phyloP scores from a whole-genome alignment of 2,113 vertebrate species.

The Sciurus niger region DNA sequence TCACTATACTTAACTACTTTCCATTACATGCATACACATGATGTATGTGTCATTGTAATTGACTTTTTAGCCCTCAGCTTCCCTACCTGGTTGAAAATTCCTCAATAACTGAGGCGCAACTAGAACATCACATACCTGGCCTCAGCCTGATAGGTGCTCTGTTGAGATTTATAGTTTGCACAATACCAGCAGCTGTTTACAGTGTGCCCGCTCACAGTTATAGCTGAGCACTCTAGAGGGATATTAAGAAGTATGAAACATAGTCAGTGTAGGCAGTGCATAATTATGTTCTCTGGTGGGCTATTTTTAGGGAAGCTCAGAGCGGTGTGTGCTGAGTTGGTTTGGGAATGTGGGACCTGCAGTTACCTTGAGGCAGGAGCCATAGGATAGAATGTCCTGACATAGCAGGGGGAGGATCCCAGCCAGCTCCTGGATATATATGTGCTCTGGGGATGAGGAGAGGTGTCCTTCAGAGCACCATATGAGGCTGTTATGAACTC shows the following conservation, averaged over 20 bases:
- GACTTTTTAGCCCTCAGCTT: neutral
- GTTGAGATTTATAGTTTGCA: neutral
- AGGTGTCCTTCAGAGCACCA: neutral
- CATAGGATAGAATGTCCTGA: neutral
- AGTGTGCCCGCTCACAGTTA: neutral
- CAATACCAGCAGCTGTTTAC: neutral
- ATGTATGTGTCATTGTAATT: neutral
- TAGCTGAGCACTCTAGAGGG: neutral
- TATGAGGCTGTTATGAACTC: neutral
- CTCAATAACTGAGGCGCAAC: neutral
- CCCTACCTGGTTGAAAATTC: neutral
- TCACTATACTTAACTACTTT: neutral
- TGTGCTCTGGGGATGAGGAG: neutral
- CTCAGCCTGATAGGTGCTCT: neutral
- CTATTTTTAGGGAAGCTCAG: neutral
- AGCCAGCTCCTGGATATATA: neutral
- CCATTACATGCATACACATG: neutral
- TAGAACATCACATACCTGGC: neutral
- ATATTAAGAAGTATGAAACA: neutral
- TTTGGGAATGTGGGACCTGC: neutral
- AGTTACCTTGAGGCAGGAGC: neutral
- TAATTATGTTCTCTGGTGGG: neutral
- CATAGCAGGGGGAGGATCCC: rapidly evolving
- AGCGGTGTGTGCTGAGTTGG: neutral
- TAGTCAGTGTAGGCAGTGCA: too few species aligned